Evolutionary conservation across 2,113 vertebrate genomes (phyloP), one percentile per base, ranked within the genome.

Genomic region (Hemiscyllium ocellatum): DNA sequence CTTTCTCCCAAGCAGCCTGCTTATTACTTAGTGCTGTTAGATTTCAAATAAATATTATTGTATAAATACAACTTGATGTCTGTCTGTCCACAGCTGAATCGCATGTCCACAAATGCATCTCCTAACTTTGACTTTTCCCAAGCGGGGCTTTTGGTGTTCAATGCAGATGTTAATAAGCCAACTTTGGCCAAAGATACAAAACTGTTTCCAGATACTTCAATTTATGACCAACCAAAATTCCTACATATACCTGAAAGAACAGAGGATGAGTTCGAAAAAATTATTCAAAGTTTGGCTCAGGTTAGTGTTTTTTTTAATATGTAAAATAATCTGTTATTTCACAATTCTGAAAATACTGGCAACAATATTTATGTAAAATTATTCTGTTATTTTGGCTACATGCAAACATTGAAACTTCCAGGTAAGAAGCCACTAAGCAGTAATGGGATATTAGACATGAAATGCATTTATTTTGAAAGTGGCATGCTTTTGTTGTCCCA

Each of bases 81-180:
- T 96, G 96, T 96, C 83, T 96, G 76, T 50, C 68, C 90, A 96
- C 96, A 99, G 99, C 97, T 99, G 90, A 98, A 89, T 97, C 97
- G 97, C 12, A 97, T 98, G 96, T 98, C 99, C 85, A 97, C 98
- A 26, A 98, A 98, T 65, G 96, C 96, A 96, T 96, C 97, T 56
- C 97, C 98, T 70, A 98, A 98, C 52, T 98, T 99, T 97, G 98
- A 98, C 95, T 99, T 99, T 97, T 99, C 99, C 12, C 98, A 96
- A 95, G 98, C 98, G 96, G 99, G 99, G 69, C 97, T 99, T 68
- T 97, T 99, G 85, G 98, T 99, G 95, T 98, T 99, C 97, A 98
- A 97, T n/a, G 97, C 98, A 1, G 98, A 98, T 7, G 86, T 96
- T 50, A 96, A 96, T 96, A 96, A 96, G 91, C 91, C n/a, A 19